Conservation (phyloP, 2,888 invertebrate genomes). For the Caradrina kadenii region DNA sequence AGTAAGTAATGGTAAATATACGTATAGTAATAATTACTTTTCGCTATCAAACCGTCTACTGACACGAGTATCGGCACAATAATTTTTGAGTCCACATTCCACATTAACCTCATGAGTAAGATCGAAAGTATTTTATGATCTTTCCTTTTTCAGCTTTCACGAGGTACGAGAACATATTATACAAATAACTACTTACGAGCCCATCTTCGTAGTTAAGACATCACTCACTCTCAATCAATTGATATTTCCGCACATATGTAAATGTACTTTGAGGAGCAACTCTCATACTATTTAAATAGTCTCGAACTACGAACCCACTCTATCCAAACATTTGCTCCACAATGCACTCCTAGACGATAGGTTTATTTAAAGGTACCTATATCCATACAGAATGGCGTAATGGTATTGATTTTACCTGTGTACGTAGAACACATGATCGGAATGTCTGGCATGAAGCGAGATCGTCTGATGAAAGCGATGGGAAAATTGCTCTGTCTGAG, state of each 20-base stretch:
- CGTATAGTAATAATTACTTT: neutral
- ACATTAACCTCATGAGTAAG: no score
- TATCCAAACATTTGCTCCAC: conserved; percentile 22
- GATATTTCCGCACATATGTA: neutral
- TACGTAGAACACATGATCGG: conserved; percentile 22
- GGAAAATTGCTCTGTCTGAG: conserved; percentile 40
- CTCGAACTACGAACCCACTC: conserved; percentile 22
- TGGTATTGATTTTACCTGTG: conserved; percentile 50
- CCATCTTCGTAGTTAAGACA: neutral
- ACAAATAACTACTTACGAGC: no score
- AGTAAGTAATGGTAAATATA: neutral
- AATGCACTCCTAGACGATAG: conserved; percentile 37
- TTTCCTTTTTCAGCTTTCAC: no score
- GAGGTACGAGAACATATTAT: no score
- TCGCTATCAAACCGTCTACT: no score
- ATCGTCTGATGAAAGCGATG: conserved; percentile 31
- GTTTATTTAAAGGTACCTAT: conserved; percentile 21
- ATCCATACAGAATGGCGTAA: conserved; percentile 21
- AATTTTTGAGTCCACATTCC: no score
- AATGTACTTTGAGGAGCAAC: conserved; percentile 16
- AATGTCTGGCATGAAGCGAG: conserved; percentile 28
- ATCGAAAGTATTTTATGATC: no score
- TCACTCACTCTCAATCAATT: conserved; percentile 12
- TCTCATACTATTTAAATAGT: conserved; percentile 22
- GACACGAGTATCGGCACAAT: no score